Evolutionary conservation across 2,797 vertebrate species (phyloP), one percentile per base, ranked within the genome.

Genomic region (Myotis vivesi): DNA sequence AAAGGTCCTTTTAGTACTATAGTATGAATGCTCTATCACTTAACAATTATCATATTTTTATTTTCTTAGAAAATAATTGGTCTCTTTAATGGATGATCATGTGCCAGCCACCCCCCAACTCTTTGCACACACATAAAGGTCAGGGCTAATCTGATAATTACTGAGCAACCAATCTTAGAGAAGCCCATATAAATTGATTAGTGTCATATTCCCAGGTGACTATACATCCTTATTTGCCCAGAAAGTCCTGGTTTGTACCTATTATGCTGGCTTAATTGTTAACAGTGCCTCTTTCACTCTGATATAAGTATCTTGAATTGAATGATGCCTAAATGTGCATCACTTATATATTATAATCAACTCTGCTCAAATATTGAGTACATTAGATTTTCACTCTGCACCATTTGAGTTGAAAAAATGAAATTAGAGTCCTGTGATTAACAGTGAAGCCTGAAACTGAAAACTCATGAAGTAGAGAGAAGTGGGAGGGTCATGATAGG

Each of bases 401-500:
- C 25, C 11, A 73, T 94, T 92, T 90, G 72, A 96, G 77, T 22
- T 95, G 20, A 93, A 92, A 95, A 95, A 95, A 89, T 96, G 53
- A 96, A 95, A 87, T 94, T 89, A 91, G 59, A 86, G 22, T 85
- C 87, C 69, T 94, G 38, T 96, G 85, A 96, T 94, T 96, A 96
- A 93, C 57, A 94, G 33, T 84, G 81, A 96, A 87, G 22, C 7
- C 72, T 68, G n/a, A 91, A 83, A 95, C 49, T 92, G 84, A 96
- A 97, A 96, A 93, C 90, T 96, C 87, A 94, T 96, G 77, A 94
- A 91, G 80, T 59, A 96, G 57, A 87, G 66, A 95, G 84, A 95
- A 96, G 81, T 95, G 81, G 89, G 93, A 89, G 81, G 83, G 91
- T 95, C 92, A 95, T 87, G 87, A 96, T 97, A 96, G 90, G 68